These are phyloP conservation scores for Eupeodes luniger DNA, from an alignment of 2,888 invertebrate genomes.

Conservation along the genomic window DNA sequence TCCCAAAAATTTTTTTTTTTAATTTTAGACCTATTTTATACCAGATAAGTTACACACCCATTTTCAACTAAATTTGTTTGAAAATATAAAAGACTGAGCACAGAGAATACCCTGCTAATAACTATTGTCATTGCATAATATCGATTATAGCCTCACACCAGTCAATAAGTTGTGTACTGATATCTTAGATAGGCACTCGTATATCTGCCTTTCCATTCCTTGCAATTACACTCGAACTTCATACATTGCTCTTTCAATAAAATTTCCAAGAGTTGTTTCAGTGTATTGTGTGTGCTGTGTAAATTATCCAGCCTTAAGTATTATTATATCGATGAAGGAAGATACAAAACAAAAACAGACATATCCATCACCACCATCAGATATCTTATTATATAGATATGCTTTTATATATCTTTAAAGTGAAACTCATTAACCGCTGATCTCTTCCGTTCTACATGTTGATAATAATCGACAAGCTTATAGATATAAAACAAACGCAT, in stretches of 20 bases:
- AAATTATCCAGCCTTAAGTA: conserved; percentile 22
- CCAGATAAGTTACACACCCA: no score
- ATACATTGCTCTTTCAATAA: conserved; percentile 7
- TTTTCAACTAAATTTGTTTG: no score
- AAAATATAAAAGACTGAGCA: no score
- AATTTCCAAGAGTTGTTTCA: not conserved
- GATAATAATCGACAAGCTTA: conserved; percentile 33
- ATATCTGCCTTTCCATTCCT: not conserved
- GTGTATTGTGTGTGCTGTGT: not conserved
- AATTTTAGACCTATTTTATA: no score
- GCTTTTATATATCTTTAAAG: conserved; percentile 51
- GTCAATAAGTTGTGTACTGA: not conserved
- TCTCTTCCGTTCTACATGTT: conserved; percentile 75
- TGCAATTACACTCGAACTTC: conserved; percentile 1
- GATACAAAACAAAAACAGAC: conserved; percentile 39
- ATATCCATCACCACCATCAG: conserved; percentile 54
- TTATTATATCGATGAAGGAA: conserved; percentile 59
- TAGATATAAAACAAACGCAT: not conserved
- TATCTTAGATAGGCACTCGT: not conserved
- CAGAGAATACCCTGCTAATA: conserved; percentile 46
- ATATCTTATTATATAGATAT: conserved; percentile 49
- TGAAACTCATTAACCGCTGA: conserved; percentile 75
- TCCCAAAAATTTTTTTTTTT: no score
- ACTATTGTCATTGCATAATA: conserved; percentile 53
- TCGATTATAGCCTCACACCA: conserved; percentile 15